Evolutionary conservation across 2,888 invertebrate species (phyloP).

Genomic region (Leptinotarsa haldemani): DNA sequence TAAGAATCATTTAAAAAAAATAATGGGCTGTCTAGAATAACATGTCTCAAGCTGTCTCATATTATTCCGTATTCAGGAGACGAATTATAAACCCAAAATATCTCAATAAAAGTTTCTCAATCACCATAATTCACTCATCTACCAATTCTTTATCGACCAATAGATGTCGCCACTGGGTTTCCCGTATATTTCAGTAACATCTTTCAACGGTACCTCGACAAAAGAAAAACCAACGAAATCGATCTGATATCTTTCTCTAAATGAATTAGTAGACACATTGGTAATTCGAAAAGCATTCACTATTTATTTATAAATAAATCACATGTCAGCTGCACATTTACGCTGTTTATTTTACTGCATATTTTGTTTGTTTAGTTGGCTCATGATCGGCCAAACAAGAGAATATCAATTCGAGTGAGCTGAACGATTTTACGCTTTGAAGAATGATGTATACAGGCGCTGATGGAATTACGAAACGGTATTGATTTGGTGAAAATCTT

Average conservation of each 20-base stretch:
- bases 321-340: slow-evolving; percentile 39
- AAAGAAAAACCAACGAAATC: slow-evolving; percentile 23
- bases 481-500: neutral
- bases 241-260: slow-evolving; percentile 29
- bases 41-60: no score
- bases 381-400: slow-evolving; percentile 36
- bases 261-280: slow-evolving; percentile 30
- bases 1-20: no score
- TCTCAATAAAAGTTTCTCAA: no score
- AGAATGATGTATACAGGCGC: neutral
- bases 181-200: neutral
- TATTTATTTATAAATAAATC: slow-evolving; percentile 40
- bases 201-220: slow-evolving; percentile 15
- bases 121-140: no score
- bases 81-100: no score
- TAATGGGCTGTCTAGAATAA: no score
- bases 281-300: slow-evolving; percentile 30
- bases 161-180: no score
- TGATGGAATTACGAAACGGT: neutral
- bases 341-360: slow-evolving; percentile 36
- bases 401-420: slow-evolving; percentile 31
- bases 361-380: slow-evolving; percentile 43
- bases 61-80: no score
- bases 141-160: no score
- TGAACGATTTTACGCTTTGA: slow-evolving; percentile 22